A percentile compares a stretch with the other conserved stretches of the same genome.
These are phyloP conservation scores for Notarius lentiginosus DNA, from an alignment of 2,113 vertebrate genomes.

Conservation along the genomic window DNA sequence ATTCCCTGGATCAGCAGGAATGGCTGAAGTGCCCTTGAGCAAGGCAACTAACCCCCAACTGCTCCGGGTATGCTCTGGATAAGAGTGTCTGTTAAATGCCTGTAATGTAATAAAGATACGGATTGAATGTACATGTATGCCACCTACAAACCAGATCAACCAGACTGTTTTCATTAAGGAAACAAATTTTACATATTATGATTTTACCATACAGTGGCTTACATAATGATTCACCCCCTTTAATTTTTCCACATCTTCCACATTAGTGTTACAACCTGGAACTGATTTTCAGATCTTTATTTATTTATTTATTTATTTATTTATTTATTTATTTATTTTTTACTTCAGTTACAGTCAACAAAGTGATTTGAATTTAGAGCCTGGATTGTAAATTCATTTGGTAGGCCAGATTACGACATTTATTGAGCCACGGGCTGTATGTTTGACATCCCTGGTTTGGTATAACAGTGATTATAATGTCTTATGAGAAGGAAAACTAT, in stretches of 20 bases:
- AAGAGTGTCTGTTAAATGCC: too few species aligned
- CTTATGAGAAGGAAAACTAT: slow-evolving; percentile 5
- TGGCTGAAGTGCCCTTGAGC: too few species aligned
- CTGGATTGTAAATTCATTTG: not conserved
- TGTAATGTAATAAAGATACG: too few species aligned
- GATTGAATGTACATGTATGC: not conserved
- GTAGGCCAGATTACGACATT: not conserved
- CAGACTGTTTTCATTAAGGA: not conserved
- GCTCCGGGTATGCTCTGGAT: too few species aligned
- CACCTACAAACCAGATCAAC: not conserved
- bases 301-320: too few species aligned
- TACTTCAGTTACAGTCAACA: not conserved
- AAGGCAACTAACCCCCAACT: too few species aligned
- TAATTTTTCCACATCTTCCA: not conserved
- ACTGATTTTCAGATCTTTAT: not conserved
- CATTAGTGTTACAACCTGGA: not conserved
- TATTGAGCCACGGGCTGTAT: not conserved
- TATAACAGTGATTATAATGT: slow-evolving; percentile 36
- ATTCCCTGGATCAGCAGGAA: too few species aligned
- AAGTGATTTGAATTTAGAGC: not conserved
- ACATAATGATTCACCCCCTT: not conserved
- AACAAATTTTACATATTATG: not conserved
- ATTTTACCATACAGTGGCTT: not conserved
- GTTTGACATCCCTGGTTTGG: slow-evolving; percentile 24
- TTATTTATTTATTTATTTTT: too few species aligned